Percentiles rank a stretch among this genome's conserved stretches.
Evolutionary conservation across 1,140 invertebrate genomes (phyloP).

Genomic region (Euura lappo): DNA sequence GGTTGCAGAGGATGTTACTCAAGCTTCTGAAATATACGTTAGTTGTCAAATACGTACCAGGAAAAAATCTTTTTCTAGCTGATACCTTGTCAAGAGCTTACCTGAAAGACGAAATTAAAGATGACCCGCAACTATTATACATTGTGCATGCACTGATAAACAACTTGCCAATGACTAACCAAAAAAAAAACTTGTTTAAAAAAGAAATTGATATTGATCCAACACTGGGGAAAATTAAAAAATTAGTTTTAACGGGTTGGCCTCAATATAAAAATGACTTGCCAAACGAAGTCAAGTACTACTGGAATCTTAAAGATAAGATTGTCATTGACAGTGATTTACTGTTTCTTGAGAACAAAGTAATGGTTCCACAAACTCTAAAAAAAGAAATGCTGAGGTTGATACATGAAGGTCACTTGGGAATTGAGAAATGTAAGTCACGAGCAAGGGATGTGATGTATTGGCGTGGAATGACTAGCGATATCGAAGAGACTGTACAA

Average conservation of each 20-base stretch:
- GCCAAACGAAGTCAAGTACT: slow-evolving; percentile 34
- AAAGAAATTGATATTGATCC: slow-evolving; percentile 37
- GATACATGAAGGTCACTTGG: slow-evolving; percentile 56
- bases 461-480: slow-evolving; percentile 55
- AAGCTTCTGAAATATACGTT: slow-evolving; percentile 42
- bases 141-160: slow-evolving; percentile 24
- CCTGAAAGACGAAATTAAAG: slow-evolving; percentile 6
- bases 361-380: slow-evolving; percentile 49
- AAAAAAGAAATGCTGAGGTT: slow-evolving; percentile 44
- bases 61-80: slow-evolving; percentile 38
- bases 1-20: slow-evolving; percentile 45
- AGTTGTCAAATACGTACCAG: slow-evolving; percentile 39
- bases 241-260: slow-evolving; percentile 42
- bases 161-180: slow-evolving; percentile 16
- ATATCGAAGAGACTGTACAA: slow-evolving; percentile 52
- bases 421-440: slow-evolving; percentile 49
- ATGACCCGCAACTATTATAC: slow-evolving; percentile 14
- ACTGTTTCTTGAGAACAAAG: slow-evolving; percentile 41
- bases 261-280: slow-evolving; percentile 42
- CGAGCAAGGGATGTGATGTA: slow-evolving; percentile 50
- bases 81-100: slow-evolving; percentile 40
- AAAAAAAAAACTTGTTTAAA: slow-evolving; percentile 24
- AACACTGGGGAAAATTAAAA: slow-evolving; percentile 27
- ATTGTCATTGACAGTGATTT: slow-evolving; percentile 41
- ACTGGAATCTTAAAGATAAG: slow-evolving; percentile 42